Evolutionary conservation across 2,888 invertebrate genomes (phyloP).

Genomic region (Ypsolopha scabrella): DNA sequence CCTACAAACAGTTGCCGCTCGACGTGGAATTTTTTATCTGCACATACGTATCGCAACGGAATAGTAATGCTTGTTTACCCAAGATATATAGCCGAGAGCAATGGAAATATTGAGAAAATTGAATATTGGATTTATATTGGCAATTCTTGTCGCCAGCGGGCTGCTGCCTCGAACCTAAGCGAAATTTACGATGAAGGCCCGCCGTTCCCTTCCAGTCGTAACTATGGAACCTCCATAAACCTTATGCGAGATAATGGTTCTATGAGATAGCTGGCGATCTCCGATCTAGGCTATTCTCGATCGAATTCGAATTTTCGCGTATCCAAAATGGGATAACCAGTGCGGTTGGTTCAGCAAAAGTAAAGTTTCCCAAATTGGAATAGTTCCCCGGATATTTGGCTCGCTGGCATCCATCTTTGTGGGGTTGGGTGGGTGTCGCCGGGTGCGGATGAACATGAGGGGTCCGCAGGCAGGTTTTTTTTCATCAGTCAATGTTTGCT

Average conservation of each 20-base stretch:
- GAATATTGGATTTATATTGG: constrained; percentile 4
- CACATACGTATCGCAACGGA: not conserved
- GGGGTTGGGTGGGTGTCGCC: constrained; percentile 21
- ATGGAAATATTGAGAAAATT: constrained; percentile 1
- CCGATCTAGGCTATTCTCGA: not conserved
- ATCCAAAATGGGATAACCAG: constrained; percentile 33
- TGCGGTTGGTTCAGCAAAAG: constrained; percentile 44
- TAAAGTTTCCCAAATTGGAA: constrained; percentile 63
- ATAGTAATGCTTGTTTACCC: constrained; percentile 3
- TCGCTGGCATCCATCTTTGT: constrained; percentile 52
- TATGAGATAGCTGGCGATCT: not conserved
- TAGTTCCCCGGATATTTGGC: constrained; percentile 56
- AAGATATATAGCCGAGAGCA: not conserved
- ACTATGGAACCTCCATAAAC: not conserved
- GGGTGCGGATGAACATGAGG: constrained; percentile 9
- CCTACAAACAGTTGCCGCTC: constrained; percentile 12
- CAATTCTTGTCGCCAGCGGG: constrained; percentile 3
- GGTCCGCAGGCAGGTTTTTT: constrained; percentile 35
- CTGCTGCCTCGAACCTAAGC: not conserved
- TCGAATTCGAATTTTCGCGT: constrained; percentile 21
- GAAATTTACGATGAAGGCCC: constrained; percentile 1
- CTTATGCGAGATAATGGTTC: not conserved
- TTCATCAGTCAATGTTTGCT: constrained; percentile 32
- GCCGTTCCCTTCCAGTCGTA: not conserved
- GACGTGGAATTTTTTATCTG: not conserved